Evolutionary conservation across 2,888 invertebrate genomes (phyloP).

Genomic region (Vannuccia rotundouncinata): DNA sequence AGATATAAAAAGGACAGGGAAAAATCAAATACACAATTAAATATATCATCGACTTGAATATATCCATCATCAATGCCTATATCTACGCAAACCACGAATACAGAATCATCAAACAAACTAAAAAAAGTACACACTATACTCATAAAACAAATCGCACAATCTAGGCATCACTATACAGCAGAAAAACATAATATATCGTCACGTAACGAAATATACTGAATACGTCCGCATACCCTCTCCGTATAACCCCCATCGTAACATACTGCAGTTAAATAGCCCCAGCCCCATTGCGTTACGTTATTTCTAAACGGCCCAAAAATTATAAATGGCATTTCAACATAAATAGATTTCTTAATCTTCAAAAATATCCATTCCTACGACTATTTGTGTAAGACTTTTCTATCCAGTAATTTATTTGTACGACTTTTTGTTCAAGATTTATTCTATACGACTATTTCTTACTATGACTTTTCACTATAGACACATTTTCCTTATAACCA

Average conservation of each 20-base stretch:
- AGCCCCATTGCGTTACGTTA: background rate
- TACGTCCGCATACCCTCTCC: background rate
- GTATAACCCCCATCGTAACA: background rate
- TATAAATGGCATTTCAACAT: no score
- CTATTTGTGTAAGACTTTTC: no score
- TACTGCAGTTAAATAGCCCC: background rate
- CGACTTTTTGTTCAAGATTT: no score
- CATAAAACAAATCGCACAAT: background rate
- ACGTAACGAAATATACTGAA: background rate
- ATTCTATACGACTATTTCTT: no score
- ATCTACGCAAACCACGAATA: background rate
- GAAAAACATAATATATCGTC: background rate
- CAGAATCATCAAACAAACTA: background rate
- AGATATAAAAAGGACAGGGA: background rate
- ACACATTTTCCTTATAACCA: no score
- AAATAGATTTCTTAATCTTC: no score
- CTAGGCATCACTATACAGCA: background rate
- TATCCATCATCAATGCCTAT: background rate
- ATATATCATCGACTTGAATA: background rate
- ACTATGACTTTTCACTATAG: no score
- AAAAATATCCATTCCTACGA: no score
- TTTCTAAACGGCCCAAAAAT: background rate
- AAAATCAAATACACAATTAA: background rate
- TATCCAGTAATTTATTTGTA: no score
- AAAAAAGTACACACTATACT: no score